These are phyloP conservation scores for Clarias gariepinus DNA, from an alignment of 2,113 vertebrate species.

Conservation along the genomic window DNA sequence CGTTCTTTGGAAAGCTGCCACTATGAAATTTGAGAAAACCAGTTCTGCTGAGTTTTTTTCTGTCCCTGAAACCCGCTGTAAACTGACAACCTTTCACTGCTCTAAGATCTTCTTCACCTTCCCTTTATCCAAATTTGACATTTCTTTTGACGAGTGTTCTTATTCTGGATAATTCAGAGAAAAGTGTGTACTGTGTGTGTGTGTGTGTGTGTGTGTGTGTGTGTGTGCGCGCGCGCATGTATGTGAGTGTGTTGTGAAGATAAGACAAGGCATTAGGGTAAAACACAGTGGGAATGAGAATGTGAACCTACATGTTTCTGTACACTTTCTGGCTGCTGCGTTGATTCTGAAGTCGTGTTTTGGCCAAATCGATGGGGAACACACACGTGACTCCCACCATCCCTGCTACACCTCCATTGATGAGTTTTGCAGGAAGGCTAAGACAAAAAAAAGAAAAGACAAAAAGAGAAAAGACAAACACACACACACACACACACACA, in stretches of 20 bases:
- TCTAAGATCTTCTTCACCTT: not conserved
- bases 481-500: not conserved
- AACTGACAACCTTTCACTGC: not conserved
- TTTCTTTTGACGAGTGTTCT: not conserved
- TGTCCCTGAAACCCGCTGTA: not conserved
- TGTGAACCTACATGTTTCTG: conserved; percentile 73
- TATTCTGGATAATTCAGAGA: too few species aligned
- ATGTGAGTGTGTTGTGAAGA: not conserved
- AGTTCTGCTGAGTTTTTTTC: not conserved
- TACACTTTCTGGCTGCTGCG: conserved; percentile 76
- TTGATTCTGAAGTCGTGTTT: conserved; percentile 84
- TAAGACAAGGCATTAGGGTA: not conserved
- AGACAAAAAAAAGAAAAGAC: conserved; percentile 10
- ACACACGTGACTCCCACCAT: conserved; percentile 84
- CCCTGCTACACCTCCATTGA: conserved; percentile 82
- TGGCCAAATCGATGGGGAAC: conserved; percentile 82
- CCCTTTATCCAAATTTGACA: not conserved
- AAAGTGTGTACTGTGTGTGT: not conserved
- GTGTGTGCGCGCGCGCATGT: not conserved
- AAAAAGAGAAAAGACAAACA: too few species aligned
- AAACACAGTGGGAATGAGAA: not conserved
- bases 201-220: not conserved
- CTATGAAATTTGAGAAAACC: not conserved
- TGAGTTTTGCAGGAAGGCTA: conserved; percentile 82
- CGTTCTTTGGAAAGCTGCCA: not conserved